Base-by-base conservation (phyloP, 2,797 vertebrate species). In the Malacoctenus gilli region DNA sequence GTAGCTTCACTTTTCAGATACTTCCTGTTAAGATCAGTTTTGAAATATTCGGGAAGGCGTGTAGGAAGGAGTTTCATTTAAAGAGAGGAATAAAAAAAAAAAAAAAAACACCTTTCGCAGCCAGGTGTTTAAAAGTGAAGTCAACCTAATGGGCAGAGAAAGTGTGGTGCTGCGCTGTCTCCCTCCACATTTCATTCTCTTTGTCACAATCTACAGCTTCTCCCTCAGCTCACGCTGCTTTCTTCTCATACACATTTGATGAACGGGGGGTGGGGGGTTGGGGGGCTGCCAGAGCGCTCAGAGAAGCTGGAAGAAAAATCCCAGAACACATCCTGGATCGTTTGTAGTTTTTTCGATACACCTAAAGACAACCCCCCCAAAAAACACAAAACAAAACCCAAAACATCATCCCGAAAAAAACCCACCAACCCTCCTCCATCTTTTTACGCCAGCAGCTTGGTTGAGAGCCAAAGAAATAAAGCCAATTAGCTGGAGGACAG, bases 141-240 rank as follows among this genome's bases (percentile, higher is more conserved):
- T 50, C 12, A 51, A 39, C 20, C 18, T 47, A 12, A 46, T 20
- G 32, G 51, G 63, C 41, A 68, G 36, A 52, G 18, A 44, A 52
- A 21, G 16, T 32, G 35, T n/a, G n/a, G n/a, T n/a, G n/a, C n/a
- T n/a, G n/a, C n/a, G n/a, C 3, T n/a, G 40, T 40, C 40, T 62
- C 46, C 30, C 58, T 49, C 37, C 34, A 20, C 13, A 52, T 50
- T 57, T 61, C 16, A 42, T 23, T 68, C 42, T 54, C 53, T 72
- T 48, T 64, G 60, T 61, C 57, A 8, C 42, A 44, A 35, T 39
- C n/a, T 8, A 37, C 28, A 57, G 11, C 12, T 8, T 37, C 37
- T 49, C 36, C 41, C 37, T 32, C 30, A 15, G 23, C 44, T 70
- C 14, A 52, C 38, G 14, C 48, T 58, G 51, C 35, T 52, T 65